These are phyloP conservation scores for Drosophila funebris DNA, from an alignment of 1,140 invertebrate species.

Conservation along the genomic window DNA sequence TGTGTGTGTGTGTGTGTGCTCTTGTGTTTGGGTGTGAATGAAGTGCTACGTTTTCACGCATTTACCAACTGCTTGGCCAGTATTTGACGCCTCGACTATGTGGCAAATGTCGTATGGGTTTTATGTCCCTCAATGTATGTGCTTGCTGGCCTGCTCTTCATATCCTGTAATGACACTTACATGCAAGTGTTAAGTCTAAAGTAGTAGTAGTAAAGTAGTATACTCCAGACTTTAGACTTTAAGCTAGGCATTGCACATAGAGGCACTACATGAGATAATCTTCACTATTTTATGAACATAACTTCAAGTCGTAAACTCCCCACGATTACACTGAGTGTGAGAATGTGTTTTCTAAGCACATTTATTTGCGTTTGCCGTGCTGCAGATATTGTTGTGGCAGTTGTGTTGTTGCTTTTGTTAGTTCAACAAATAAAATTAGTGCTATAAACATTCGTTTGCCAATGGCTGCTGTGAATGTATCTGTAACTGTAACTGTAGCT, in stretches of 20 bases:
- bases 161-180: background rate
- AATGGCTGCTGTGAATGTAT: slow-evolving; percentile 25
- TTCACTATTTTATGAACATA: slow-evolving; percentile 17
- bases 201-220: no score
- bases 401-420: slow-evolving; percentile 52
- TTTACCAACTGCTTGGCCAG: slow-evolving; percentile 42
- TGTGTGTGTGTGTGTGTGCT: background rate
- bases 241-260: no score
- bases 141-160: slow-evolving; percentile 32
- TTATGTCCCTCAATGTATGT: slow-evolving; percentile 56
- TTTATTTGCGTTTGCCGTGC: slow-evolving; percentile 61
- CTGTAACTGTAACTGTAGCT: background rate
- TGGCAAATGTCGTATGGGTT: slow-evolving; percentile 69
- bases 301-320: background rate
- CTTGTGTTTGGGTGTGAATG: slow-evolving; percentile 60
- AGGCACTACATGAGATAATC: background rate
- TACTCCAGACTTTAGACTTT: no score
- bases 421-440: slow-evolving; percentile 79
- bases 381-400: slow-evolving; percentile 27
- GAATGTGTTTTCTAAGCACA: slow-evolving; percentile 50
- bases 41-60: slow-evolving; percentile 74
- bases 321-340: no score
- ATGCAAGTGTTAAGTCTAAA: no score
- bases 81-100: slow-evolving; percentile 31
- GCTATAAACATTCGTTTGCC: slow-evolving; percentile 72